Evolutionary conservation across 1,140 invertebrate genomes (phyloP).

Genomic region (Rhizoglyphus robini): DNA sequence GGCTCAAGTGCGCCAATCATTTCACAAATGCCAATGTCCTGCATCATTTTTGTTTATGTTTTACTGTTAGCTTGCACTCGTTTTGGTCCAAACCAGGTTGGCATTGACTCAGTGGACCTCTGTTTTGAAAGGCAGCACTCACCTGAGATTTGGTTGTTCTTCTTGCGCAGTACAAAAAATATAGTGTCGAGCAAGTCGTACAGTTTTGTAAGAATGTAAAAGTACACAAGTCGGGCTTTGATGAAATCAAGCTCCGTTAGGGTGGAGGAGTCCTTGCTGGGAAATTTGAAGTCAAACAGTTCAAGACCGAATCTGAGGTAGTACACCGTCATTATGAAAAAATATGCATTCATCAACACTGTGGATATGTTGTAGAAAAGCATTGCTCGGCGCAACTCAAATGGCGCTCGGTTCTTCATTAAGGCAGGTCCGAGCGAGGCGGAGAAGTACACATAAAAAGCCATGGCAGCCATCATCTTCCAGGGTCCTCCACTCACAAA

Average conservation of each 20-base stretch:
- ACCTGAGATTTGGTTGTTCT: slow-evolving; percentile 66
- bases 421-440: slow-evolving; percentile 59
- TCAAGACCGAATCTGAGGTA: not conserved
- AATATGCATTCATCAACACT: slow-evolving; percentile 23
- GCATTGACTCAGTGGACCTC: no score
- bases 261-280: not conserved
- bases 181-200: slow-evolving; percentile 84
- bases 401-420: slow-evolving; percentile 71
- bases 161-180: slow-evolving; percentile 78
- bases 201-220: slow-evolving; percentile 49
- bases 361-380: slow-evolving; percentile 54
- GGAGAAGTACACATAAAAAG: slow-evolving; percentile 58
- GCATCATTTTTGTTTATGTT: no score
- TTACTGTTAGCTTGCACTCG: no score
- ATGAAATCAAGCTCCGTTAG: not conserved
- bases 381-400: slow-evolving; percentile 56
- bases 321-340: slow-evolving; percentile 8
- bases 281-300: slow-evolving; percentile 9
- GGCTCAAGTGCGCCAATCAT: no score
- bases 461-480: not conserved
- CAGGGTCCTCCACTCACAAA: slow-evolving; percentile 12
- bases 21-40: no score
- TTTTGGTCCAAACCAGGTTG: no score
- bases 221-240: not conserved
- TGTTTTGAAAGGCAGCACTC: not conserved